Base-by-base conservation (phyloP, 2,113 vertebrate genomes). In the Silurus asotus region DNA sequence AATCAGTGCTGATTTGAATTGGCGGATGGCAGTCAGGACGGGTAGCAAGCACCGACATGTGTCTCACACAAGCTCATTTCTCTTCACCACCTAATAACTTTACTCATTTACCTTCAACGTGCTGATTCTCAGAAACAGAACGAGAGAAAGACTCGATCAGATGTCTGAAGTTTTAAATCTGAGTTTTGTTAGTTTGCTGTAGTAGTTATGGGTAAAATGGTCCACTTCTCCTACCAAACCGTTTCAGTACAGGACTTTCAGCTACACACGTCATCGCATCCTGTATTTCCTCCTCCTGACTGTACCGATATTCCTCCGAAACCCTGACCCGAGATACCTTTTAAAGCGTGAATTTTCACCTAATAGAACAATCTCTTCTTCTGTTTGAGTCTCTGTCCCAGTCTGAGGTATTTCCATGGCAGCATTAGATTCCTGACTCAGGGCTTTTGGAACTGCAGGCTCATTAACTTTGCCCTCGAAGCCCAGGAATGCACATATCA, bases 401-500 rank as follows among this genome's bases (percentile, higher is more conserved):
- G 56, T 45, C 49, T 67, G 62, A 59, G 84, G 56, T 81, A 56
- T 90, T 87, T 86, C 75, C 59, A 86, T 83, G 55, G 61, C 62
- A 28, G 84, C n/a, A 58, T 49, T 78, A 67, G 53, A 80, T 62
- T 28, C n/a, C 83, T 84, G 72, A 76, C 72, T 65, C 58, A 64
- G 72, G 74, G 72, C 15, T 56, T 8, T 56, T 67, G 75, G 49
- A 82, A 58, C 56, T 69, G 67, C 59, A 56, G 80, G 87, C 79
- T 85, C 83, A 85, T 83, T 76, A 78, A 72, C 72, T 85, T 53
- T 20, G 79, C 75, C 62, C 51, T 69, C 55, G 5, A 45, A 88
- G 90, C 83, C 86, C 85, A 89, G 90, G 89, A 89, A 89, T 88
- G 74, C 76, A 87, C 88, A 88, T 88, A 91, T 88, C 87, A 81